Evolutionary conservation across 2,797 vertebrate species (phyloP).

Genomic region (Lacerta bilineata): DNA sequence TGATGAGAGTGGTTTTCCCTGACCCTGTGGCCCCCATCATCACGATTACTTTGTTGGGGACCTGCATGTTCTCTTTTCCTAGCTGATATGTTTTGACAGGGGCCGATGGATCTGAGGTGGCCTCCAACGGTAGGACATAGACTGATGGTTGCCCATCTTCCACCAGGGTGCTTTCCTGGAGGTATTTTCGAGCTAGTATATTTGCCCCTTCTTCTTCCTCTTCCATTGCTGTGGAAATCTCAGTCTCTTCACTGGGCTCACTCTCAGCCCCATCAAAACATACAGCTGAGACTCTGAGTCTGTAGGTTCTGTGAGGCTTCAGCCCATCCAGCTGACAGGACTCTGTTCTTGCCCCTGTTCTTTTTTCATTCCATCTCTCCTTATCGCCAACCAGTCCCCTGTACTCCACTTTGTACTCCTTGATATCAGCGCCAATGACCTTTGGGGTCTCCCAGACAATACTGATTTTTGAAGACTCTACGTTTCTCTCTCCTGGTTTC

Average conservation of each 20-base stretch:
- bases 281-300: slow-evolving; percentile 4
- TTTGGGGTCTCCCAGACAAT: slow-evolving; percentile 26
- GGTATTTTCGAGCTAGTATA: neutral
- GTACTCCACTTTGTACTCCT: slow-evolving; percentile 30
- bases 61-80: neutral
- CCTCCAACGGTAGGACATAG: slow-evolving; percentile 17
- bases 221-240: neutral
- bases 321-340: neutral
- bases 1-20: slow-evolving; percentile 48
- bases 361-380: neutral
- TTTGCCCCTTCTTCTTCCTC: neutral
- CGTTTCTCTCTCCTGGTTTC: neutral
- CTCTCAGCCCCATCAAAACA: slow-evolving; percentile 5
- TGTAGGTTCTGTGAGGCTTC: neutral
- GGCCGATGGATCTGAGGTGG: accelerated
- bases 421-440: neutral
- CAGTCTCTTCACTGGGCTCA: slow-evolving; percentile 17
- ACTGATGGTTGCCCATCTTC: neutral
- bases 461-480: neutral
- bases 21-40: slow-evolving; percentile 46
- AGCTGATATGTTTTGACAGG: neutral
- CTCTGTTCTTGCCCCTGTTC: neutral
- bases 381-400: no score
- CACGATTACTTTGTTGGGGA: slow-evolving; percentile 44
- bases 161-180: neutral